Percentiles rank a stretch among this genome's conserved stretches.
These are phyloP conservation scores for Danionella dracula DNA, from an alignment of 2,797 vertebrate species.

Conservation along the genomic window DNA sequence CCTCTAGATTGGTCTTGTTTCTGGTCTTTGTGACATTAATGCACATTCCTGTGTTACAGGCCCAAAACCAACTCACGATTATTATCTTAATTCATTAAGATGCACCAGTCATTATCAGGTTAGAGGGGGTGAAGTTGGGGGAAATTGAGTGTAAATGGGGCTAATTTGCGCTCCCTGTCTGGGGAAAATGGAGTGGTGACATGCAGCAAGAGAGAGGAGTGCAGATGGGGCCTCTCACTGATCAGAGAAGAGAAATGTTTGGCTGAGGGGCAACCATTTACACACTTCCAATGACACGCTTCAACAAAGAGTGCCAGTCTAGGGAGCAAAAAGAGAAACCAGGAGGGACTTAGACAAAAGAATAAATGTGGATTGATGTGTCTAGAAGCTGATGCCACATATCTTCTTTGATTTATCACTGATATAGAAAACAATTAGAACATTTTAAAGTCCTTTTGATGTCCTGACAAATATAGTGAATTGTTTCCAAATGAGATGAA, in stretches of 20 bases:
- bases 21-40: background rate
- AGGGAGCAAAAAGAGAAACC: background rate
- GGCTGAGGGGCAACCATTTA: constrained; percentile 42
- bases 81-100: constrained; percentile 21
- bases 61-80: background rate
- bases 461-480: background rate
- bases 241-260: constrained; percentile 36
- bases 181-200: constrained; percentile 40
- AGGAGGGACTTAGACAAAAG: constrained; percentile 9
- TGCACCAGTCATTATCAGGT: constrained; percentile 39
- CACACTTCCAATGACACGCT: constrained; percentile 45
- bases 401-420: too few species aligned
- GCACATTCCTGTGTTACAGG: background rate
- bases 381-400: constrained; percentile 2
- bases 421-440: too few species aligned
- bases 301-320: constrained; percentile 39
- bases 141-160: constrained; percentile 55
- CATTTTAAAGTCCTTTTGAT: background rate
- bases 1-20: background rate
- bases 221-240: constrained; percentile 42
- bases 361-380: background rate
- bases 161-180: constrained; percentile 39
- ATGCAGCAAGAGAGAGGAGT: constrained; percentile 25
- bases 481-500: too few species aligned
- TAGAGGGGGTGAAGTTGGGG: constrained; percentile 41